Evolutionary conservation across 1,140 invertebrate species (phyloP).

Genomic region (Dolichoris vasculosae): DNA sequence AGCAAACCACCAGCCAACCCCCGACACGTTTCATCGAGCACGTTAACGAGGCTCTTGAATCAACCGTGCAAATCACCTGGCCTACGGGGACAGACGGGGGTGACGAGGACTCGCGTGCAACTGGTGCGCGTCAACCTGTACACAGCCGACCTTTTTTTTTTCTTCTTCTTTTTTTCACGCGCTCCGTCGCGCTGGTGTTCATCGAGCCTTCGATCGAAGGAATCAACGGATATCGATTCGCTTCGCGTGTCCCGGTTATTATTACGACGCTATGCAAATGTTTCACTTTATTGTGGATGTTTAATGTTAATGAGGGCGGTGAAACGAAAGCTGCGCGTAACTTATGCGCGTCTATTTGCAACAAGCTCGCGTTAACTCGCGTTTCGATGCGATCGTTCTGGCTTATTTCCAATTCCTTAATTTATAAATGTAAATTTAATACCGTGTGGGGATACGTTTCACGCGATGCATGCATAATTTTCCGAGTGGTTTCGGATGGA

Average conservation of each 20-base stretch:
- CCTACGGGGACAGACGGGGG: background rate
- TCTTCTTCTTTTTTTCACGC: background rate
- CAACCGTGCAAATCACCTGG: background rate
- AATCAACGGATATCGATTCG: background rate
- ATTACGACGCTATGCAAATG: background rate
- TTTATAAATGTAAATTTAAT: no score
- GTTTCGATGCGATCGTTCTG: no score
- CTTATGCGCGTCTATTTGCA: background rate
- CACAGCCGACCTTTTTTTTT: no score
- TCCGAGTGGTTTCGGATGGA: no score
- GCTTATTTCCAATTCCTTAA: no score
- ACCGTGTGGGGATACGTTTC: no score
- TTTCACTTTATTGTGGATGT: background rate
- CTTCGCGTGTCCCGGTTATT: background rate
- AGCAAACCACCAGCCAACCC: background rate
- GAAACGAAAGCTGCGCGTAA: background rate
- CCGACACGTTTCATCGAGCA: background rate
- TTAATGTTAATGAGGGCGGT: no score
- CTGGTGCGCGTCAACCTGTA: background rate
- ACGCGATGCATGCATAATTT: no score
- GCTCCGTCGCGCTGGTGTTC: background rate
- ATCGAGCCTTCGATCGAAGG: background rate
- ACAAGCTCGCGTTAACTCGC: no score
- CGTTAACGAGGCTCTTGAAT: background rate
- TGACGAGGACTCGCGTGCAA: background rate